Base-by-base conservation (phyloP, 2,113 vertebrate species). In the Myrmecophaga tridactyla region DNA sequence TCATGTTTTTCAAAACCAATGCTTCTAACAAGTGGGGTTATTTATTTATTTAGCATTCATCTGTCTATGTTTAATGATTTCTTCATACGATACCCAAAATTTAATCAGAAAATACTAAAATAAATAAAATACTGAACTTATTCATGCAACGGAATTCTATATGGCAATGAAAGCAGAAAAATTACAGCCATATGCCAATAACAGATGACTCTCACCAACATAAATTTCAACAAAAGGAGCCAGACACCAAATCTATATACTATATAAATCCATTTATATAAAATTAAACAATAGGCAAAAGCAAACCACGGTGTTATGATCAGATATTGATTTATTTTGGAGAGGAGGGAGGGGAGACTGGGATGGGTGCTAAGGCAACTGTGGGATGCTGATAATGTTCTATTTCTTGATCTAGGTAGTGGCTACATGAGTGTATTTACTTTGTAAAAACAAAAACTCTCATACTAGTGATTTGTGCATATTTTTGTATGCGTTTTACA, bases 51-150 rank as follows among this genome's bases (percentile, higher is more conserved):
- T n/a, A 41, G n/a, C 39, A 75, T 72, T 60, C 25, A 78, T 72
- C 72, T 65, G 43, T 92, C 65, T 21, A 80, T 31, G 3, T 86
- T 90, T 91, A 91, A 69, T 48, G 46, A 78, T 60, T 76, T 89
- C 23, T 78, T 27, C 36, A 78, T 51, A 73, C 1, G 8, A 75
- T 23, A 48, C 4, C 34, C 72, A 80, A 77, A 43, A 34, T 43
- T 87, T 84, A 90, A 92, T 80, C 56, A 89, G 72, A 60, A 89
- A 92, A 53, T 84, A 67, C 27, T 43, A 77, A 88, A 83, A 41
- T 48, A 73, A 46, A 80, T 34, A 29, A 17, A 85, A 96, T 65
- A 87, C 3, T 21, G 18, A 94, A 65, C 13, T 41, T 58, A 63
- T 67, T 72, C 65, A 34, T 73, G 3, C 12, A 53, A 73, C 11